These are phyloP conservation scores for Serinus canaria DNA, from an alignment of 2,113 vertebrate genomes.

Conservation along the genomic window DNA sequence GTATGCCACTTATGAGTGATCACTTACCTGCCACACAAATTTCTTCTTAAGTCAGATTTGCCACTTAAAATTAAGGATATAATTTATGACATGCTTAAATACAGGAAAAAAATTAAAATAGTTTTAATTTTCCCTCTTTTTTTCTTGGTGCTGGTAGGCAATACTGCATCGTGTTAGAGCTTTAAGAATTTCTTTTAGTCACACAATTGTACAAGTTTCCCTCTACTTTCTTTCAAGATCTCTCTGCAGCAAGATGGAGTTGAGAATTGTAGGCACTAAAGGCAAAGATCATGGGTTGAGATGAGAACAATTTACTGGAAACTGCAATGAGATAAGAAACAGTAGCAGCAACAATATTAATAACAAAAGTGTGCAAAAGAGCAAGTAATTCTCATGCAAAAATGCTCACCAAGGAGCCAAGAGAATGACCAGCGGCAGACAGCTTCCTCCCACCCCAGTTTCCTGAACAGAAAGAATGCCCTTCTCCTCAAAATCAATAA, in stretches of 20 bases:
- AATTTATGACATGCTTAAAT: background rate
- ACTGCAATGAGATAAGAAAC: background rate
- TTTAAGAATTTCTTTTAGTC: too few species aligned
- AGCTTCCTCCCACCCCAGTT: background rate
- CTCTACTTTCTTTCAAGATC: background rate
- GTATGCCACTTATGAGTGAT: background rate
- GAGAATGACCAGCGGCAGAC: background rate
- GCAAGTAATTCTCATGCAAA: background rate
- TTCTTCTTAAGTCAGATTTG: background rate
- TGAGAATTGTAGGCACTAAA: background rate
- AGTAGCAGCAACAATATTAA: background rate
- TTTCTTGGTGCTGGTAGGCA: background rate
- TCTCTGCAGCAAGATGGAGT: background rate
- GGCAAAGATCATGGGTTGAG: background rate
- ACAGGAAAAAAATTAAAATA: background rate
- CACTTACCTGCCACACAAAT: background rate
- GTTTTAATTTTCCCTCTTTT: background rate
- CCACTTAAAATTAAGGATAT: background rate
- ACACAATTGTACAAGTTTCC: background rate
- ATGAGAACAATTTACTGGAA: background rate
- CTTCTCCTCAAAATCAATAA: background rate
- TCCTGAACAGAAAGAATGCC: background rate
- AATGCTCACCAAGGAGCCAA: background rate
- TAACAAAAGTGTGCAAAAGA: background rate
- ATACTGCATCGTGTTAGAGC: too few species aligned